Evolutionary conservation across 2,113 vertebrate genomes (phyloP), one percentile per base, ranked within the genome.

Genomic region (Tragulus kanchil): DNA sequence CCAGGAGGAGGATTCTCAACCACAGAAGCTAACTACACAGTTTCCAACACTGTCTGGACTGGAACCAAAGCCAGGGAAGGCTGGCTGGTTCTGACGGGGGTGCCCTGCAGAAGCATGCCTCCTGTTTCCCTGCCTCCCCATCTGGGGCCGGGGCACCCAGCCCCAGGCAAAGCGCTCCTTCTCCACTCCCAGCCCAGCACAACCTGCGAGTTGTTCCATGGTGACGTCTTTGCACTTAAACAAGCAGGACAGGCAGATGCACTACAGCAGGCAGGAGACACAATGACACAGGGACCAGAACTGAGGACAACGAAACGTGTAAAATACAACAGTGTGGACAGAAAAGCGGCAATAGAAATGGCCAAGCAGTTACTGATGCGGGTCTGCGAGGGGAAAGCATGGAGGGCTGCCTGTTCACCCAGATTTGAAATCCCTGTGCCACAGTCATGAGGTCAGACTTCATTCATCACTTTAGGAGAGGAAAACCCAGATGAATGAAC

Each of bases 371-470:
- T 8, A n/a, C 8, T 3, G 36, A 50, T 0, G 16, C 61, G 3
- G 54, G 52, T 26, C 90, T 56, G 7, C 0, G 0, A 8, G 8
- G 9, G 6, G 45, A 15, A 31, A 3, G 48, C 89, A 75, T 10
- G 6, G 26, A 28, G 14, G 26, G 25, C 14, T 45, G 71, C 50
- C n/a, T 1, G 0, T 5, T 59, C 16, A 50, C 23, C 28, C 0
- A 2, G 28, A 52, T 13, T 28, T n/a, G 9, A 48, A 23, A 25
- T 48, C 42, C 10, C 14, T 8, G 1, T 0, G 3, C 2, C 0
- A 28, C 0, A 25, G 36, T 58, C 82, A 36, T 36, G 52, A 89
- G 48, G 12, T 50, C 85, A 84, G 75, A 16, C 5, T 56, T 83
- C 31, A 50, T 7, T 54, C 58, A 62, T 2, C 9, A 0, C 25